A percentile compares a stretch with the other conserved stretches of the same genome.
Conservation (phyloP, 1,140 invertebrate genomes). For the Anagrus nilaparvatae region DNA sequence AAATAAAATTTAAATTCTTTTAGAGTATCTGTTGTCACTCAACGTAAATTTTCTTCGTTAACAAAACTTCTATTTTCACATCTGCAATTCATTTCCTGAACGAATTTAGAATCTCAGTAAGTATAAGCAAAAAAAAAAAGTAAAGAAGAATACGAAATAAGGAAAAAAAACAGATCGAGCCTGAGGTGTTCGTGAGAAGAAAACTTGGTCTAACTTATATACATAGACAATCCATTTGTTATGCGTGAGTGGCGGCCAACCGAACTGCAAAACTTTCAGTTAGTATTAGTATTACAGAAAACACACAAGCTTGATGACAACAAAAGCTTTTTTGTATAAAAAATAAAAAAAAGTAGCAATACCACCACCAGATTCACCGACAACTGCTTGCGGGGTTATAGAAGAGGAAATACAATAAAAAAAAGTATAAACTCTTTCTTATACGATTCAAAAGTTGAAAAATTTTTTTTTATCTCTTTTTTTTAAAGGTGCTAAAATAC, state of each 20-base stretch:
- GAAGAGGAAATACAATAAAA: background rate
- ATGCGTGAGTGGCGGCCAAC: slow-evolving; percentile 18
- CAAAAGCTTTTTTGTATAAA: too few species aligned
- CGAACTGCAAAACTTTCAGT: background rate
- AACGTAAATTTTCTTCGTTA: too few species aligned
- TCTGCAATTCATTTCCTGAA: slow-evolving; percentile 20
- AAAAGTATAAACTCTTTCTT: slow-evolving; percentile 4
- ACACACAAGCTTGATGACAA: too few species aligned
- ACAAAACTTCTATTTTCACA: too few species aligned
- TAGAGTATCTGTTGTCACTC: too few species aligned
- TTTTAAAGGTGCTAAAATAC: too few species aligned
- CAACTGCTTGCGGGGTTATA: background rate
- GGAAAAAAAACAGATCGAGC: background rate
- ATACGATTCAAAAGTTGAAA: background rate
- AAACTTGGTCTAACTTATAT: background rate
- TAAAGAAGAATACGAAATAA: background rate
- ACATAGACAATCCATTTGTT: slow-evolving; percentile 11
- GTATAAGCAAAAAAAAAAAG: background rate
- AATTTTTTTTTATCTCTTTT: slow-evolving; percentile 4
- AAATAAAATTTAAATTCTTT: too few species aligned
- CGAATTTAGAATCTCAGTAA: slow-evolving; percentile 15
- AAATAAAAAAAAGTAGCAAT: too few species aligned
- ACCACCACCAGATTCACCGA: too few species aligned
- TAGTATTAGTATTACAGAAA: too few species aligned
- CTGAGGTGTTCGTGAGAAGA: background rate